Percentiles rank a stretch among this genome's conserved stretches.
These are phyloP conservation scores for Odontocolon sp. DNA, from an alignment of 2,888 invertebrate species.

Conservation along the genomic window DNA sequence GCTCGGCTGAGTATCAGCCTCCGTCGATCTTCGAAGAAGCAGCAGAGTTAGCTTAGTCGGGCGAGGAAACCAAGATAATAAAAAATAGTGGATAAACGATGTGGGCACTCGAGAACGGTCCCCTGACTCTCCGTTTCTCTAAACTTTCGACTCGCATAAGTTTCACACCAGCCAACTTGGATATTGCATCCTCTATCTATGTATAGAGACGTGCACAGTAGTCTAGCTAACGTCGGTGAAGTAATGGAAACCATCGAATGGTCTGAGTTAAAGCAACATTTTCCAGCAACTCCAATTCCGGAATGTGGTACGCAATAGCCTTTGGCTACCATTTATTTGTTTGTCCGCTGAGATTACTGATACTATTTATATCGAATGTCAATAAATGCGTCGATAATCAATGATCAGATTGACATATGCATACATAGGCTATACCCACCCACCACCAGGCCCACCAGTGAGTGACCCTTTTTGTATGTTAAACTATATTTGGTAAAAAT, in stretches of 20 bases:
- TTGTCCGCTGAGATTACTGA: slow-evolving; percentile 72
- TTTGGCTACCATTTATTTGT: slow-evolving; percentile 74
- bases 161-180: slow-evolving; percentile 36
- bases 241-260: slow-evolving; percentile 75
- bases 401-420: slow-evolving; percentile 43
- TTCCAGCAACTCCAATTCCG: slow-evolving; percentile 67
- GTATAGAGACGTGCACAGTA: background rate
- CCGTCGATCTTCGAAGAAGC: slow-evolving; percentile 23
- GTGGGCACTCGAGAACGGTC: slow-evolving; percentile 47
- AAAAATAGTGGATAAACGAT: slow-evolving; percentile 40
- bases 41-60: slow-evolving; percentile 7
- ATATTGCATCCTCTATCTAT: background rate
- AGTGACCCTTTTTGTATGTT: too few species aligned
- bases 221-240: slow-evolving; percentile 34
- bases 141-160: slow-evolving; percentile 36
- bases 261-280: background rate
- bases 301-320: slow-evolving; percentile 69
- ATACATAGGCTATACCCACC: background rate
- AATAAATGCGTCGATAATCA: slow-evolving; percentile 50
- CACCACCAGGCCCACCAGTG: too few species aligned
- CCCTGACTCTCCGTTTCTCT: slow-evolving; percentile 37
- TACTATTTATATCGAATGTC: slow-evolving; percentile 65
- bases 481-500: too few species aligned
- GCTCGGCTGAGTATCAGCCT: slow-evolving; percentile 7
- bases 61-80: background rate